Conservation (phyloP, 2,797 vertebrate genomes). For the Gadopsis bispinosus region DNA sequence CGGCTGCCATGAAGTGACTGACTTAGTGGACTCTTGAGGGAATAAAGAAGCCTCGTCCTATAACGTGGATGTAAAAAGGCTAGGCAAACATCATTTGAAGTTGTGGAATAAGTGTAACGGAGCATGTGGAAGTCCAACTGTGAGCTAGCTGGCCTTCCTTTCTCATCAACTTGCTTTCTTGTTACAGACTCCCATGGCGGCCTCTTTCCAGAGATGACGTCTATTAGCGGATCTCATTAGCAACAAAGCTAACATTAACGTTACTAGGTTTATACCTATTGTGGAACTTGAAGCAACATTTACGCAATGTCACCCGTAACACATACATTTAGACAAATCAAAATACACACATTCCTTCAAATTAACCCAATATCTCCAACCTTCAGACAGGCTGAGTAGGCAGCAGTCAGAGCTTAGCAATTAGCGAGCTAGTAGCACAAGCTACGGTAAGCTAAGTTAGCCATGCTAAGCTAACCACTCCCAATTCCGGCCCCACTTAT, state of each 20-base stretch:
- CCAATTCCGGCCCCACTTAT: constrained; percentile 77
- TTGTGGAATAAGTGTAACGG: neutral
- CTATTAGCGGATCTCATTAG: constrained; percentile 64
- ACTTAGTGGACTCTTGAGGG: neutral
- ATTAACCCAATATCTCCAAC: neutral
- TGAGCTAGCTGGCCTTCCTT: constrained; percentile 45
- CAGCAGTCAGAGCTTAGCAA: constrained; percentile 44
- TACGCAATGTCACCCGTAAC: neutral
- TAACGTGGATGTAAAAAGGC: neutral
- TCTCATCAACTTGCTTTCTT: constrained; percentile 66
- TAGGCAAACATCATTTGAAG: neutral
- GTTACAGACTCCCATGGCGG: constrained; percentile 71
- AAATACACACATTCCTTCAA: neutral
- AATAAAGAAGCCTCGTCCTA: neutral
- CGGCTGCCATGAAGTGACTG: constrained; percentile 44
- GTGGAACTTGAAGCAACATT: neutral
- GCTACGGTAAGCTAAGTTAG: constrained; percentile 62
- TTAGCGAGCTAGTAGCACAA: constrained; percentile 52
- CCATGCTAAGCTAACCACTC: constrained; percentile 83
- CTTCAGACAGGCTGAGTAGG: neutral
- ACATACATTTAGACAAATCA: neutral
- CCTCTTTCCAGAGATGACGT: constrained; percentile 78
- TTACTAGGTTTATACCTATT: neutral
- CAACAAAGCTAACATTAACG: constrained; percentile 35
- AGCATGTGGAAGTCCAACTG: constrained; percentile 28